phyloP scores from a whole-genome alignment of 2,888 invertebrate species.

The Synergus itoensis region DNA sequence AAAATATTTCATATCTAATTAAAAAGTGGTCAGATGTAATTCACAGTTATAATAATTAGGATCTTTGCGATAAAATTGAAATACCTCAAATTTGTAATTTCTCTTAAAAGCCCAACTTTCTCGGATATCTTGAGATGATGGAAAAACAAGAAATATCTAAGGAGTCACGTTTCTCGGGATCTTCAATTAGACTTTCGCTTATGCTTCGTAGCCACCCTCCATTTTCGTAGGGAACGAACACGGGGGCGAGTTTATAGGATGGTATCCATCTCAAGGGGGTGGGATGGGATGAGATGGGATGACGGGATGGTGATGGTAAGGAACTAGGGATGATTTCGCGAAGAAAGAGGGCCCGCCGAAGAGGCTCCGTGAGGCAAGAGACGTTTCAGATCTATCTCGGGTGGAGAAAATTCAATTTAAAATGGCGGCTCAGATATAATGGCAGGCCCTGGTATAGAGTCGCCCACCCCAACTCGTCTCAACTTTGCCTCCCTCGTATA shows the following conservation, averaged over 20 bases:
- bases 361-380: slow-evolving; percentile 68
- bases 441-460: slow-evolving; percentile 76
- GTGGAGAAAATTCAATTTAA: slow-evolving; percentile 77
- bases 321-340: slow-evolving; percentile 53
- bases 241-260: slow-evolving; percentile 57
- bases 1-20: too few relatives aligned
- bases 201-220: slow-evolving; percentile 49
- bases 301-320: neutral
- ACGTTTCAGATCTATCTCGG: slow-evolving; percentile 76
- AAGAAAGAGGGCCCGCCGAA: slow-evolving; percentile 63
- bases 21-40: too few relatives aligned
- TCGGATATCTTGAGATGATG: neutral
- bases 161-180: slow-evolving; percentile 35
- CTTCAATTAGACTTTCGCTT: slow-evolving; percentile 38
- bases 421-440: slow-evolving; percentile 78
- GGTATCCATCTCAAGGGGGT: slow-evolving; percentile 64
- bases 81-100: too few relatives aligned
- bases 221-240: slow-evolving; percentile 51
- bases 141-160: neutral
- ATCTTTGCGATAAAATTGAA: too few relatives aligned
- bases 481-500: slow-evolving; percentile 72
- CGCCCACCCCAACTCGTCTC: slow-evolving; percentile 74
- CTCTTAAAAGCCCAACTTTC: neutral
- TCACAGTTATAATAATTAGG: too few relatives aligned
- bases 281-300: slow-evolving; percentile 44